Percentiles rank a stretch among this genome's conserved stretches.
Evolutionary conservation across 2,113 vertebrate species (phyloP).

Genomic region (Clarias batrachus): DNA sequence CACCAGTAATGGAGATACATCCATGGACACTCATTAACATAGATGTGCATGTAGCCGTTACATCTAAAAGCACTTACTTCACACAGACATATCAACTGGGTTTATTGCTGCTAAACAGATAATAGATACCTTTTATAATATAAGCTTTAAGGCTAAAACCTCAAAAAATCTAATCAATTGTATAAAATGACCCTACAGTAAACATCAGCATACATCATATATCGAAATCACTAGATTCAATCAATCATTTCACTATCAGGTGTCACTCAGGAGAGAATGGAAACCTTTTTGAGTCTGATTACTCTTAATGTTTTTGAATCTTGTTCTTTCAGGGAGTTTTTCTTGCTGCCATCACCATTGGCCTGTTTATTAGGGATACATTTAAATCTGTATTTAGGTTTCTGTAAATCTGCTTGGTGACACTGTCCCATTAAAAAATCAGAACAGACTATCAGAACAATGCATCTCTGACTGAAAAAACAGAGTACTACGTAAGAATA

Average conservation of each 20-base stretch:
- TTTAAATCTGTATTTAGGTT: background rate
- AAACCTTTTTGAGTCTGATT: background rate
- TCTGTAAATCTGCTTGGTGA: background rate
- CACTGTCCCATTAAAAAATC: background rate
- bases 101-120: background rate
- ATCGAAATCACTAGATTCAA: background rate
- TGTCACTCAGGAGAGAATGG: background rate
- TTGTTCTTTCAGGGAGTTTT: background rate
- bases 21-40: background rate
- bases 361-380: background rate
- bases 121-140: too few relatives aligned
- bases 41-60: background rate
- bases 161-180: background rate
- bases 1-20: background rate
- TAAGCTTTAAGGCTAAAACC: background rate
- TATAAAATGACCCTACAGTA: background rate
- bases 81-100: background rate
- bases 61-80: background rate
- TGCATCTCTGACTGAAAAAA: background rate
- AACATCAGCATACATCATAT: background rate
- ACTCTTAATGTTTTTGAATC: background rate
- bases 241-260: background rate
- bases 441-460: background rate
- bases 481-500: background rate
- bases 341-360: background rate